Evolutionary conservation across 2,888 invertebrate genomes (phyloP).

Genomic region (Clivina fossor): DNA sequence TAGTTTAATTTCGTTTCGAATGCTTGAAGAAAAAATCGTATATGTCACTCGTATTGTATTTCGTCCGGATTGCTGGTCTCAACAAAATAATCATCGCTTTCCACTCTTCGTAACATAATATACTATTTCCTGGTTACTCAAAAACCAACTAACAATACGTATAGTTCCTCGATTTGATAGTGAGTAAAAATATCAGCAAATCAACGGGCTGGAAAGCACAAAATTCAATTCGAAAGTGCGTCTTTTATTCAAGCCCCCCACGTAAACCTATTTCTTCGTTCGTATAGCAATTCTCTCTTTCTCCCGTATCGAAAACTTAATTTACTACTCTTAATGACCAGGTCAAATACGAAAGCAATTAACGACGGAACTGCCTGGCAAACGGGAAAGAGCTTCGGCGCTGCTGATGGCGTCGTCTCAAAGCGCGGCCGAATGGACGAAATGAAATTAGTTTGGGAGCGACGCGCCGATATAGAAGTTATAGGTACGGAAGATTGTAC

Average conservation of each 20-base stretch:
- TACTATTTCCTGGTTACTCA: no score
- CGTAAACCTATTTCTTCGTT: no score
- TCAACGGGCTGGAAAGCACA: not conserved
- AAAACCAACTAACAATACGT: not conserved
- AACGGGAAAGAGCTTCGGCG: slow-evolving; percentile 7
- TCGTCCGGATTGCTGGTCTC: no score
- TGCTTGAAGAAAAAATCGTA: no score
- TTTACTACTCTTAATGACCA: slow-evolving; percentile 30
- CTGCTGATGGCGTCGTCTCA: slow-evolving; percentile 15
- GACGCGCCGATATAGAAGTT: no score
- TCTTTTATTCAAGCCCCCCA: slow-evolving; percentile 22
- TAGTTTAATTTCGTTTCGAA: no score
- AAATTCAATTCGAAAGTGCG: slow-evolving; percentile 9
- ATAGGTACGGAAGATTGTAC: no score
- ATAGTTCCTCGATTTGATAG: not conserved
- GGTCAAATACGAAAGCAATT: slow-evolving; percentile 32
- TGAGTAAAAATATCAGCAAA: slow-evolving; percentile 1
- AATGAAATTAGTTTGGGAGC: slow-evolving; percentile 33
- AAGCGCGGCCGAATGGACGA: slow-evolving; percentile 24
- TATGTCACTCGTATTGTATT: no score
- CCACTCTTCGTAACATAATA: no score
- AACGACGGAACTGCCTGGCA: slow-evolving; percentile 5
- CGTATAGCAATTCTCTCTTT: no score
- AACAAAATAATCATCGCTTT: no score
- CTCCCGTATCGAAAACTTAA: slow-evolving; percentile 24